Evolutionary conservation across 2,113 vertebrate species (phyloP).

Genomic region (Scartelaos histophorus): DNA sequence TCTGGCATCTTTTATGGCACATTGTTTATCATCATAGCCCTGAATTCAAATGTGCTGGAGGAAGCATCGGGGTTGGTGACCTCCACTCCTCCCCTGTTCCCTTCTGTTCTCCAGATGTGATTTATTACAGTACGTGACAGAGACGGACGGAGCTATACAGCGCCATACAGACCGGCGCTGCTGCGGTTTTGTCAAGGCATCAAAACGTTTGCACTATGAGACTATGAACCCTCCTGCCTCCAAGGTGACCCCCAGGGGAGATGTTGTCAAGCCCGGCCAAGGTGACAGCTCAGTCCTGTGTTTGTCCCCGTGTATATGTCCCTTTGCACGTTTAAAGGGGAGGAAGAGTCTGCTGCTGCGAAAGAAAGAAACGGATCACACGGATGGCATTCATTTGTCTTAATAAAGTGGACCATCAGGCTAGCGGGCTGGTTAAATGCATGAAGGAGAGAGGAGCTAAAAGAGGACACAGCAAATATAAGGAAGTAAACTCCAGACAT

Average conservation of each 20-base stretch:
- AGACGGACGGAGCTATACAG: slow-evolving; percentile 41
- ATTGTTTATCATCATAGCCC: slow-evolving; percentile 25
- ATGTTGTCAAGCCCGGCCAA: slow-evolving; percentile 51
- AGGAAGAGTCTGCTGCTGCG: slow-evolving; percentile 39
- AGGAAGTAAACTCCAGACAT: background rate
- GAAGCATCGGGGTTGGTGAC: slow-evolving; percentile 54
- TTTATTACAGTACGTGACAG: slow-evolving; percentile 45
- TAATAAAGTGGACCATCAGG: slow-evolving; percentile 69
- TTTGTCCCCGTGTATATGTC: background rate
- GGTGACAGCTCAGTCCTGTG: slow-evolving; percentile 51
- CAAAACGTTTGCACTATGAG: slow-evolving; percentile 44
- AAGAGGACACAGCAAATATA: background rate
- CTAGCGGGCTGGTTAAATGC: slow-evolving; percentile 53
- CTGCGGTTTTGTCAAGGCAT: slow-evolving; percentile 59
- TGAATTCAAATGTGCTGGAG: slow-evolving; percentile 49
- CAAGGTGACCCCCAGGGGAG: slow-evolving; percentile 66
- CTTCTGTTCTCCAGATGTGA: slow-evolving; percentile 43
- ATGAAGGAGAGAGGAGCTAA: background rate
- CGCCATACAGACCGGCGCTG: slow-evolving; percentile 61
- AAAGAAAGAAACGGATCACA: slow-evolving; percentile 44
- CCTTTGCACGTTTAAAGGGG: background rate
- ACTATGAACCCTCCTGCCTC: slow-evolving; percentile 44
- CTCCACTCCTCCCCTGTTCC: slow-evolving; percentile 30
- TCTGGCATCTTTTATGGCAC: slow-evolving; percentile 14
- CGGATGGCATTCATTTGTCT: slow-evolving; percentile 64